Evolutionary conservation across 2,888 invertebrate genomes (phyloP).

Genomic region (Ophion ellenae): DNA sequence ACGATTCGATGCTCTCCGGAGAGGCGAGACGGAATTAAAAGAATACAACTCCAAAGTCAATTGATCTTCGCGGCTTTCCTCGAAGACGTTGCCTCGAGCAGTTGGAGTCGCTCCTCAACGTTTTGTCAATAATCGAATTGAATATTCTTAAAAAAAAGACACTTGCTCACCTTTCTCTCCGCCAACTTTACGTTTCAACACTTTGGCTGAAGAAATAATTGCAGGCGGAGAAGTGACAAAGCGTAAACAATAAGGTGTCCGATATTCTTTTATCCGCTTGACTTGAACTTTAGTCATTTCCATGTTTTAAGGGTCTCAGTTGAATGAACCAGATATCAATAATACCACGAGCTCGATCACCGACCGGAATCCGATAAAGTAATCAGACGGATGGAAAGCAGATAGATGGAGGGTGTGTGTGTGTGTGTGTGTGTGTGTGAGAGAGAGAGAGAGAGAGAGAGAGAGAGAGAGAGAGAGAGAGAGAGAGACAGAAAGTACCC

Average conservation of each 20-base stretch:
- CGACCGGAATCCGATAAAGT: neutral
- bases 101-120: neutral
- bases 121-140: constrained; percentile 14
- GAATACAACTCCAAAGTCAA: constrained; percentile 1
- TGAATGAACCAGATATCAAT: neutral
- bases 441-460: constrained; percentile 5
- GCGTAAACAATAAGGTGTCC: neutral
- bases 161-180: neutral
- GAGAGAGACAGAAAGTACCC: neutral
- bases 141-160: neutral
- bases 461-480: neutral
- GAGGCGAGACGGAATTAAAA: constrained; percentile 7
- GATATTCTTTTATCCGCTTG: neutral
- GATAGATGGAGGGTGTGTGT: neutral
- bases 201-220: neutral
- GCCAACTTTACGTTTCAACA: neutral
- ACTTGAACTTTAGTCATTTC: neutral
- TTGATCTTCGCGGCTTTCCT: neutral
- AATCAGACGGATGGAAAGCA: neutral
- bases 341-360: neutral
- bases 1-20: neutral
- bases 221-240: neutral
- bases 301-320: neutral
- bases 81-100: neutral
- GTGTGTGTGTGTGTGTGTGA: neutral